These are phyloP conservation scores for Pocillopora damicornis DNA, from an alignment of 64 coral and sea anemone species.

Conservation along the genomic window DNA sequence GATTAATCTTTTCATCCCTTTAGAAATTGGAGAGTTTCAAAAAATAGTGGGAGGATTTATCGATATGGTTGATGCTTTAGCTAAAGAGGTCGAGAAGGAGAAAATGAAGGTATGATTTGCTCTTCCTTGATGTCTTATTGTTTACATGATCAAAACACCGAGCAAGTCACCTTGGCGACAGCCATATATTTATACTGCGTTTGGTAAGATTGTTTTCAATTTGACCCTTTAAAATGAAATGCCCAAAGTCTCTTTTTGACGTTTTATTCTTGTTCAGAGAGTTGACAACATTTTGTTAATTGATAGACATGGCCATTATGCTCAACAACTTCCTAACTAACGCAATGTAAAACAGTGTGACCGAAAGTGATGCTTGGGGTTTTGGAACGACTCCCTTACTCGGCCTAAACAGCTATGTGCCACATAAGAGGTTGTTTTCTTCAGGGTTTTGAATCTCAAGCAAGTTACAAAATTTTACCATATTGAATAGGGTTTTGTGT, in stretches of 20 bases:
- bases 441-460: no score
- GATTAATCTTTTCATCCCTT: slow-evolving; percentile 14
- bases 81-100: slow-evolving; percentile 98
- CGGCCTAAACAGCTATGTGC: no score
- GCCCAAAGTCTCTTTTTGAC: background rate
- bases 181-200: background rate
- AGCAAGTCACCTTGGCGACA: slow-evolving; percentile 17
- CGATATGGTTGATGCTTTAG: slow-evolving; percentile 90
- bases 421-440: no score
- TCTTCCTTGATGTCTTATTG: background rate
- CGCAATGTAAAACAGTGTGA: no score
- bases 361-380: no score
- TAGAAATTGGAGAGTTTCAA: slow-evolving; percentile 98
- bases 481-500: no score
- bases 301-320: no score
- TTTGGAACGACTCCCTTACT: no score
- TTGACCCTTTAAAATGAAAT: background rate
- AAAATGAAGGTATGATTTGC: slow-evolving; percentile 88
- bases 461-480: no score
- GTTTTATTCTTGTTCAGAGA: no score
- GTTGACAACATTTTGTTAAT: background rate
- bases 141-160: background rate
- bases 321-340: no score
- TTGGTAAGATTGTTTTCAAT: background rate
- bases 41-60: slow-evolving; percentile 98